Evolutionary conservation across 2,113 vertebrate species (phyloP).

Genomic region (Solenodon paradoxus): DNA sequence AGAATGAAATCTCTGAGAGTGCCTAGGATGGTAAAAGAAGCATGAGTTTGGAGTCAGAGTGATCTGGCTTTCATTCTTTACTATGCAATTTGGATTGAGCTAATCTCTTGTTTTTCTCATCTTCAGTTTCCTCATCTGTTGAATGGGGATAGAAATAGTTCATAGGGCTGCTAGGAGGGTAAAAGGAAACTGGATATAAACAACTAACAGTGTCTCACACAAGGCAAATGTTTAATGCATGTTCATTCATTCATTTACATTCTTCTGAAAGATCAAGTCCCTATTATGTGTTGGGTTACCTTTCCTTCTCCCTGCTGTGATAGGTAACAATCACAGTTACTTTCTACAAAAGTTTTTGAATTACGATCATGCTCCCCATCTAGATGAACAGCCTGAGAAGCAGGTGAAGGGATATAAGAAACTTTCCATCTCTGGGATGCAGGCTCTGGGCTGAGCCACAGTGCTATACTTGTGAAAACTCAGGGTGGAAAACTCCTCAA

Average conservation of each 20-base stretch:
- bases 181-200: constrained; percentile 29
- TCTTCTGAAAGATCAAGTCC: constrained; percentile 39
- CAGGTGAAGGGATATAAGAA: background rate
- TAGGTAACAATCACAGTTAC: background rate
- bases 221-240: constrained; percentile 23
- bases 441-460: background rate
- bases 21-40: background rate
- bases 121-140: constrained; percentile 28
- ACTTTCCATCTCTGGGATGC: background rate
- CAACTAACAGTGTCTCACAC: background rate
- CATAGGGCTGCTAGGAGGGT: background rate
- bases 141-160: background rate
- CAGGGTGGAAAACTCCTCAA: background rate
- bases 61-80: constrained; percentile 33
- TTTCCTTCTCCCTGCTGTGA: background rate
- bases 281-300: background rate
- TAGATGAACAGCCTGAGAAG: constrained; percentile 24
- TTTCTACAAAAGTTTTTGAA: constrained; percentile 39
- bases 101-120: constrained; percentile 22
- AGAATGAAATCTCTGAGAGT: background rate
- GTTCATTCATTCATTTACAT: background rate
- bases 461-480: background rate
- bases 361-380: background rate
- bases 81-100: background rate
- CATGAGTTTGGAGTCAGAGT: background rate